Percentiles rank a stretch among this genome's conserved stretches.
Evolutionary conservation across 2,888 invertebrate genomes (phyloP).

Genomic region (Marasmarcha lunaedactyla): DNA sequence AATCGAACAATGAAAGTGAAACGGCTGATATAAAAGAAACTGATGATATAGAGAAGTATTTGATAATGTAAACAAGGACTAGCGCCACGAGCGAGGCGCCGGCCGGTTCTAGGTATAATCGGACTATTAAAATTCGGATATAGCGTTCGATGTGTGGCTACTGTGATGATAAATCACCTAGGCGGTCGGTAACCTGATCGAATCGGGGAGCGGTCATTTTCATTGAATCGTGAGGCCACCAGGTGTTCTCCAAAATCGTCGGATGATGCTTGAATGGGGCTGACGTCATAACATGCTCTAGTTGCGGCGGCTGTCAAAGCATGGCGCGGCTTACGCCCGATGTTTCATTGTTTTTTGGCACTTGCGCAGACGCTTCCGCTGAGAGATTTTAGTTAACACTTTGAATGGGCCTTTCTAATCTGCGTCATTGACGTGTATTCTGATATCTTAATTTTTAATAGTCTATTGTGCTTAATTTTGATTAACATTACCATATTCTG

Average conservation of each 20-base stretch:
- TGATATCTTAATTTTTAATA: not conserved
- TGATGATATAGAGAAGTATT: constrained; percentile 45
- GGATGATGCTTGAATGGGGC: constrained; percentile 12
- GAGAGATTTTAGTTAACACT: not conserved
- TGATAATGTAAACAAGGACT: constrained; percentile 36
- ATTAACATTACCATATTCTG: too few relatives aligned
- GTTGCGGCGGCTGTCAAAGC: constrained; percentile 38
- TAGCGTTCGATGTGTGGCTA: not conserved
- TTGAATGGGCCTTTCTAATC: not conserved
- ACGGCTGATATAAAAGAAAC: too few relatives aligned
- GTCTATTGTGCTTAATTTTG: not conserved
- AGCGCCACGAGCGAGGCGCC: constrained; percentile 23
- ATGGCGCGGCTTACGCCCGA: constrained; percentile 26
- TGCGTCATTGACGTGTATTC: not conserved
- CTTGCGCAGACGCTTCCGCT: constrained; percentile 25
- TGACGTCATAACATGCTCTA: constrained; percentile 54
- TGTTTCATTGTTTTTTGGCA: constrained; percentile 35
- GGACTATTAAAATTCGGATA: not conserved
- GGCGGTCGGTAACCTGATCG: constrained; percentile 1
- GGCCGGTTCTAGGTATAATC: constrained; percentile 4
- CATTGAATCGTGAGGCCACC: not conserved
- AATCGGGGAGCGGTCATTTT: not conserved
- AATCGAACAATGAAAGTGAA: constrained; percentile 34
- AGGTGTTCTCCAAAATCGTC: constrained; percentile 1
- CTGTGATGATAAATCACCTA: not conserved